phyloP scores from a whole-genome alignment of 2,113 vertebrate genomes.

The Indicator maculatus region DNA sequence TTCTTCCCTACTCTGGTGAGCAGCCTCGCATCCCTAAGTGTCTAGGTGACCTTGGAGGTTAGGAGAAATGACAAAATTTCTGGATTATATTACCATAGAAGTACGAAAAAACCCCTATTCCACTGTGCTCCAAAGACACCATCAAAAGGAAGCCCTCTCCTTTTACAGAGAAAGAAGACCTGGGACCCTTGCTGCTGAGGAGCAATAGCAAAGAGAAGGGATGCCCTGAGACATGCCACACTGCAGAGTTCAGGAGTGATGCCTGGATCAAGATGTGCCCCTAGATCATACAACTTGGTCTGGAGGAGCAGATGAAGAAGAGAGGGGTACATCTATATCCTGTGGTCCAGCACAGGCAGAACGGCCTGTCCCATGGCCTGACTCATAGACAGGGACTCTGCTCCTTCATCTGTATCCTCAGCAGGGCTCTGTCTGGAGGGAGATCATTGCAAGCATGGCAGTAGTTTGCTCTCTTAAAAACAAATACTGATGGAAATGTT shows the following conservation, averaged over 20 bases:
- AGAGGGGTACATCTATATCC: not conserved
- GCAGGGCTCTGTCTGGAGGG: not conserved
- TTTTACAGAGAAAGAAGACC: not conserved
- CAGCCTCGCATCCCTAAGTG: not conserved
- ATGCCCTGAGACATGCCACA: not conserved
- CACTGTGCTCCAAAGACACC: not conserved
- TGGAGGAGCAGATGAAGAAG: not conserved
- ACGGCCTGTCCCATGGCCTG: not conserved
- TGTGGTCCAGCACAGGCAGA: not conserved
- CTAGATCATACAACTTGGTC: not conserved
- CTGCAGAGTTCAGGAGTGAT: not conserved
- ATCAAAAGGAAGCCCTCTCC: not conserved
- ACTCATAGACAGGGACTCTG: not conserved
- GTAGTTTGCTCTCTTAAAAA: not conserved
- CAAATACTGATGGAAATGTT: not conserved
- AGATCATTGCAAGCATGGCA: not conserved
- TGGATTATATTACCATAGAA: not conserved
- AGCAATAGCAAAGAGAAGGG: not conserved
- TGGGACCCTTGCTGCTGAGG: not conserved
- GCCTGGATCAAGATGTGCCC: not conserved
- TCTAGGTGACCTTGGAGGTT: conserved; percentile 35
- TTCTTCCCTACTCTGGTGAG: conserved; percentile 14
- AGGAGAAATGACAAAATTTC: conserved; percentile 5
- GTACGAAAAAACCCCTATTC: not conserved
- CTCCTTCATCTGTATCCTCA: not conserved